Base-by-base conservation (phyloP, 2,113 vertebrate genomes). In the Triplophysa tibetana region DNA sequence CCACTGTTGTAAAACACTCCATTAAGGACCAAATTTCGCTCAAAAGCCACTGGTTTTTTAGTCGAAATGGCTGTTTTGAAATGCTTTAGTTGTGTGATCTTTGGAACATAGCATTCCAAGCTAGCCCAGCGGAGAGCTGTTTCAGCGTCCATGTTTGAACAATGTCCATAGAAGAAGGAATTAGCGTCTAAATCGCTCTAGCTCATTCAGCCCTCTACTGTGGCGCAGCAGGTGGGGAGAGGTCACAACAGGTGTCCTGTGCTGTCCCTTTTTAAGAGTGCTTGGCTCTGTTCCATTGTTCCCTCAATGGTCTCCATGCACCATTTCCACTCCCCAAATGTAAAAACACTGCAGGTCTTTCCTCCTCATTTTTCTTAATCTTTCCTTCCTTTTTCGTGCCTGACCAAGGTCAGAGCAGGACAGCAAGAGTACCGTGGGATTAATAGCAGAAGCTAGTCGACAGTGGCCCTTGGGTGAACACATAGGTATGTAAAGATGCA, bases 301-400 rank as follows among this genome's bases (percentile, higher is more conserved):
- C 88, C 88, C 84, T 87, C 70, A 9, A 86, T 87, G 88, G 91
- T 80, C 75, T 88, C 85, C 85, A 91, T 85, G 90, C 90, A 90
- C 90, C 89, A 90, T 91, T 93, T 92, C 87, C 89, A 90, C 79
- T 83, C 86, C 90, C 88, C 87, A 89, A 90, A 88, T 82, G 83
- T 81, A 85, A 78, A 86, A 83, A 84, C 83, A 79, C 87, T 79
- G 85, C 82, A 85, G 84, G 81, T 85, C 87, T 70, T 82, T 87
- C 81, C 84, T 65, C 68, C 82, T 68, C 66, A 67, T 79, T 75
- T 87, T 76, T 50, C 73, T 66, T 64, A 74, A 61, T 60, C 21
- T 65, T 52, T 61, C 54, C 43, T 74, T 75, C 24, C 41, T 38
- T 75, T 62, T 33, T 33, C 41, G 14, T 43, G n/a, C 45, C 8